These are phyloP conservation scores for Sebastes minor DNA, from an alignment of 2,797 vertebrate species.

Conservation along the genomic window DNA sequence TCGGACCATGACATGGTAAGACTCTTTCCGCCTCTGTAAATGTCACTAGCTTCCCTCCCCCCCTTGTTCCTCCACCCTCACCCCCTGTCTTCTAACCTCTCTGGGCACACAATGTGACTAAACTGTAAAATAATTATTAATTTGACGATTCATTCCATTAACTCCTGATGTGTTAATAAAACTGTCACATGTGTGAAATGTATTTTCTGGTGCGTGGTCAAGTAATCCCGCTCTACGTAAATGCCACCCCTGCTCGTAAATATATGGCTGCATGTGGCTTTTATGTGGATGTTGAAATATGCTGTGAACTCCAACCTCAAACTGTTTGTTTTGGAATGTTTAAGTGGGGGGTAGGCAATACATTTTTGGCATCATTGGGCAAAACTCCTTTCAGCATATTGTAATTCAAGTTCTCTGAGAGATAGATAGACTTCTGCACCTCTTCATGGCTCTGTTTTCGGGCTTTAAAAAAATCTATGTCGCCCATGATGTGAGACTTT, in stretches of 20 bases:
- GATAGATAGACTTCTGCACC: background rate
- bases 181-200: conserved; percentile 37
- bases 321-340: background rate
- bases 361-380: too few species aligned
- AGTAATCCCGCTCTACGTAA: conserved; percentile 13
- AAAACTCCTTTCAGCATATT: background rate
- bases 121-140: conserved; percentile 53
- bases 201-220: conserved; percentile 17
- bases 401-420: background rate
- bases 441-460: background rate
- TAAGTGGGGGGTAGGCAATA: background rate
- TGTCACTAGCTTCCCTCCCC: conserved; percentile 56
- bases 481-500: accelerated
- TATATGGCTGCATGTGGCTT: conserved; percentile 9
- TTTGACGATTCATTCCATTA: conserved; percentile 57
- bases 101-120: background rate
- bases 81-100: conserved; percentile 7
- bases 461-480: too few species aligned
- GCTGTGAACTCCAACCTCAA: background rate
- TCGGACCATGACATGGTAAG: conserved; percentile 99
- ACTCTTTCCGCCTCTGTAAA: conserved; percentile 66
- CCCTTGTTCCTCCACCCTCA: conserved; percentile 1
- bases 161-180: conserved; percentile 57
- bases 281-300: conserved; percentile 11
- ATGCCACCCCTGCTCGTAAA: conserved; percentile 15